Percentiles rank a stretch among this genome's conserved stretches.
Evolutionary conservation across 1,140 invertebrate species (phyloP).

Genomic region (Trypoxylus dichotomus): DNA sequence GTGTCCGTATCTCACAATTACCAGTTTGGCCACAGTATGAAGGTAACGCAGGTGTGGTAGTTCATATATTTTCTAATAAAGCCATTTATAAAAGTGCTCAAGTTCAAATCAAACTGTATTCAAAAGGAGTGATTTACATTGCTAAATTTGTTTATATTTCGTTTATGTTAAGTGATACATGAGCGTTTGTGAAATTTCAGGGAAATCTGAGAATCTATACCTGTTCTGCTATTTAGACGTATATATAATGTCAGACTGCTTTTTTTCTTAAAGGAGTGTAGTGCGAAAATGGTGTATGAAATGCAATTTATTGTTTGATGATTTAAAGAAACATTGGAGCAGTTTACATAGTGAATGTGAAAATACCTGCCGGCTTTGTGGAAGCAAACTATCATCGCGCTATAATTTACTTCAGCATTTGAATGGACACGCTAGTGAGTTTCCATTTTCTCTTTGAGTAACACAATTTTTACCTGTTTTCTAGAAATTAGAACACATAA

Average conservation of each 20-base stretch:
- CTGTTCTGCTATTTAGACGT: too few species aligned
- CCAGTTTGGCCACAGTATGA: too few species aligned
- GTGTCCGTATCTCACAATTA: too few species aligned
- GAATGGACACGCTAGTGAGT: slow-evolving; percentile 35
- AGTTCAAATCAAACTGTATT: too few species aligned
- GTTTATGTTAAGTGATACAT: too few species aligned
- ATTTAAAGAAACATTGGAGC: background rate
- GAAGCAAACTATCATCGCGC: slow-evolving; percentile 20
- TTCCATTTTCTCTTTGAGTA: slow-evolving; percentile 16
- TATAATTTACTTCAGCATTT: slow-evolving; percentile 38
- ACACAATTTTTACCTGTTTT: background rate
- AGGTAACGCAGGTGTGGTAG: too few species aligned
- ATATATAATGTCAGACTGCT: background rate
- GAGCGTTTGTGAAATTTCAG: too few species aligned
- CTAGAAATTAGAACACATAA: slow-evolving; percentile 29
- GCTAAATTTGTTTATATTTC: too few species aligned
- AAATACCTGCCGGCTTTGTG: slow-evolving; percentile 38
- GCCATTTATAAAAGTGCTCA: too few species aligned
- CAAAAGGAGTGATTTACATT: too few species aligned
- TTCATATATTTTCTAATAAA: too few species aligned
- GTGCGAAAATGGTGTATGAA: slow-evolving; percentile 36
- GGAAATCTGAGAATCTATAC: too few species aligned
- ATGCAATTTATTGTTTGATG: slow-evolving; percentile 33
- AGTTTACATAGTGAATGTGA: slow-evolving; percentile 26
- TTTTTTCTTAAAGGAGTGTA: slow-evolving; percentile 27